Base-by-base conservation (phyloP, 2,888 invertebrate species). In the Argynnis bischoffii region DNA sequence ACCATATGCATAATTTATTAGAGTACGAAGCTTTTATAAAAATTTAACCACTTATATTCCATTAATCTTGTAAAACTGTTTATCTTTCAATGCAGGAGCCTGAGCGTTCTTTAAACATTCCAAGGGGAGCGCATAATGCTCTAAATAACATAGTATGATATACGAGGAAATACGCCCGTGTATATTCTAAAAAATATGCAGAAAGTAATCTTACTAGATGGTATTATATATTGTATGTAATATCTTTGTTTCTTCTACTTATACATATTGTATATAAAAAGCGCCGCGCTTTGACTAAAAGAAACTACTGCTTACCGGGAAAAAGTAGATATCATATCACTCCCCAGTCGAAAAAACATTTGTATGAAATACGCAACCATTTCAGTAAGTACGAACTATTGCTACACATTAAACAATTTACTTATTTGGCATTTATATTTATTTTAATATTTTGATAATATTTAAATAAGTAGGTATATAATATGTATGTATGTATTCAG, bases 61-160 rank as follows among this genome's bases (percentile, higher is more conserved):
- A 21, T 48, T 59, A 48, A 59, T 48, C 59, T 59, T 26, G 48
- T 59, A 48, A 6, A 48, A 48, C 48, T 59, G 26, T 48, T 59
- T 59, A 13, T 59, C 48, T 59, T 59, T 48, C 59, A 48, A 47
- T 48, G 48, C 48, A 48, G 31, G n/a, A 8, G n/a, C n/a, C 26
- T 59, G 48, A 59, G 59, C 47, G 59, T 59, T 59, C 59, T 59
- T 59, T 48, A 59, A 59, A 48, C 47, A 59, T 48, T 48, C 26
- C 48, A 26, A 48, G 47, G 26, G 47, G 26, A 47, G 47, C 13
- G 26, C 47, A 59, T 26, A 26, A 59, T 59, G 47, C 48, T 31
- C 26, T 26, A 48, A 59, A 59, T 59, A 59, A 31, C 48, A 26
- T 13, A 26, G 31, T n/a, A 26, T 48, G 48, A 48, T 2, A n/a